Percentiles rank a stretch among this genome's conserved stretches.
phyloP scores from a whole-genome alignment of 2,113 vertebrate genomes.

The Fukomys damarensis region DNA sequence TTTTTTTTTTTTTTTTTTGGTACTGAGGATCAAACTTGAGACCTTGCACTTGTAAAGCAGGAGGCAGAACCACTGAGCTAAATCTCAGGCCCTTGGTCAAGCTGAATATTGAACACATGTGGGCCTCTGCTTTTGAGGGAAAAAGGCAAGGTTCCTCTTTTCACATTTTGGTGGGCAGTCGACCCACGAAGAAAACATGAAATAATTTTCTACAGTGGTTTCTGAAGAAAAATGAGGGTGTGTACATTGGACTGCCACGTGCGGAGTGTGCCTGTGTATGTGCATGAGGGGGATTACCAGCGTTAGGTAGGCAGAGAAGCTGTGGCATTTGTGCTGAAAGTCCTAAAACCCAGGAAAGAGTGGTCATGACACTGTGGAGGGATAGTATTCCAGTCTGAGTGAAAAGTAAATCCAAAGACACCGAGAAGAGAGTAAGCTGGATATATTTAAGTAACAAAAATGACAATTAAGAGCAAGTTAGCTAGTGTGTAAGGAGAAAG shows the following conservation, averaged over 20 bases:
- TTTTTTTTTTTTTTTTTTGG: no score
- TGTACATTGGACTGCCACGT: not conserved
- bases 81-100: no score
- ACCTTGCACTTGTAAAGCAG: no score
- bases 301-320: not conserved
- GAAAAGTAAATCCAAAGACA: not conserved
- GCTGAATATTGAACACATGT: no score
- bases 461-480: not conserved
- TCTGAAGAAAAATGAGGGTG: not conserved
- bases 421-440: not conserved
- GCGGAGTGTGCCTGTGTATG: rapidly evolving
- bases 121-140: no score
- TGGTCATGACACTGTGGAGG: not conserved
- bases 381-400: not conserved
- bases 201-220: not conserved
- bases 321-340: not conserved
- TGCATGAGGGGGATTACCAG: not conserved
- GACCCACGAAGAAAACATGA: not conserved
- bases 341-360: not conserved
- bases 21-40: no score
- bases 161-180: not conserved
- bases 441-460: not conserved
- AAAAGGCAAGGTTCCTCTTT: not conserved
- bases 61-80: no score
- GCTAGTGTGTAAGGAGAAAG: not conserved